Conservation (phyloP, 2,888 invertebrate species). For the Oligia fasciuncula region DNA sequence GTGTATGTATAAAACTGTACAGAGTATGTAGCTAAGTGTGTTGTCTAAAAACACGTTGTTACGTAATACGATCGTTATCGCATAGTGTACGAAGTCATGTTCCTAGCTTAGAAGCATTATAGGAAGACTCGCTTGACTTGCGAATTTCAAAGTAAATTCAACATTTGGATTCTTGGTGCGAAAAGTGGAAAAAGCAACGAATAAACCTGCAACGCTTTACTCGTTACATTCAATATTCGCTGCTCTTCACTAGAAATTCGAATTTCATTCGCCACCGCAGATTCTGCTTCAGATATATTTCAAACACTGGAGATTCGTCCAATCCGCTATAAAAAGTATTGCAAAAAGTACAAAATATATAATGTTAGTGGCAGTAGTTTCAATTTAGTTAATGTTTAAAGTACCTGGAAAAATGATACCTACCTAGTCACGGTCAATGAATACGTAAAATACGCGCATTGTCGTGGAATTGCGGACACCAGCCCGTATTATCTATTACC, state of each 20-base stretch:
- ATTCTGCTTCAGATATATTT: conserved; percentile 67
- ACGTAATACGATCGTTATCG: conserved; percentile 16
- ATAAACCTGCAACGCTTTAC: conserved; percentile 63
- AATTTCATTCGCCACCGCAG: conserved; percentile 65
- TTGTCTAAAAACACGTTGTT: conserved; percentile 26
- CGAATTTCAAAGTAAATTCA: conserved; percentile 46
- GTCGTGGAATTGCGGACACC: no score
- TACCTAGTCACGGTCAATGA: no score
- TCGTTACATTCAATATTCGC: conserved; percentile 64
- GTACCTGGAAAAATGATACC: conserved; percentile 8
- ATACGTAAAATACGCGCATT: no score
- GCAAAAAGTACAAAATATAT: conserved; percentile 64
- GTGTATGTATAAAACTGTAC: conserved; percentile 23
- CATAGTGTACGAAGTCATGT: conserved; percentile 20
- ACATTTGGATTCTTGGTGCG: conserved; percentile 54
- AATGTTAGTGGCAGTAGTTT: conserved; percentile 43
- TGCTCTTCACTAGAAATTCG: conserved; percentile 64
- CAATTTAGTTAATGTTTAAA: conserved; percentile 15
- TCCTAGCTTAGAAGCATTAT: conserved; percentile 24
- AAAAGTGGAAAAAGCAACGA: conserved; percentile 59
- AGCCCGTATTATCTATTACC: no score
- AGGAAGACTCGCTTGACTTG: conserved; percentile 40
- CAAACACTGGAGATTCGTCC: conserved; percentile 68
- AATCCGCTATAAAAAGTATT: conserved; percentile 68
- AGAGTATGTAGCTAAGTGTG: background rate